phyloP scores from a whole-genome alignment of 2,888 invertebrate species.

The Cryptosula pallasiana region DNA sequence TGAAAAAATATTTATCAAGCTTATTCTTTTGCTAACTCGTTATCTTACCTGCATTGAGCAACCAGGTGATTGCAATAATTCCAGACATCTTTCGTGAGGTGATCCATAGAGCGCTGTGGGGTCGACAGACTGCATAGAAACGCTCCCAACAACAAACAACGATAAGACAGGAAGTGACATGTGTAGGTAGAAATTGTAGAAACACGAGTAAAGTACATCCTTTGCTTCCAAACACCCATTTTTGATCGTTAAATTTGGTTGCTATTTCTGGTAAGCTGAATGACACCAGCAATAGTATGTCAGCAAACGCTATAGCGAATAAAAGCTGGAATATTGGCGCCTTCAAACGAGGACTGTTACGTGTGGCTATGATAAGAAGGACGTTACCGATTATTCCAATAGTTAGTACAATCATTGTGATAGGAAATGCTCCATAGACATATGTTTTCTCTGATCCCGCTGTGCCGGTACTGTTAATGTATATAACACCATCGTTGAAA shows the following conservation, averaged over 20 bases:
- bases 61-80: conserved; percentile 19
- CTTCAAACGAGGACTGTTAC: conserved; percentile 19
- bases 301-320: conserved; percentile 13
- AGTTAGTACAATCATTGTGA: background rate
- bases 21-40: too few species aligned
- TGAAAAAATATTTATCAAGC: too few species aligned
- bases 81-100: conserved; percentile 23
- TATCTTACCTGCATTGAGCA: conserved; percentile 21
- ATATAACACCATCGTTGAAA: background rate
- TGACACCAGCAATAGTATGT: conserved; percentile 3
- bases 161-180: conserved; percentile 19
- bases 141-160: conserved; percentile 24
- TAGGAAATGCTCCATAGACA: background rate
- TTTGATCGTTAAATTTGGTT: background rate
- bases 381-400: conserved; percentile 11
- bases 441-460: background rate
- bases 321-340: conserved; percentile 24
- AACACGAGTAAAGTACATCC: conserved; percentile 17
- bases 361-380: conserved; percentile 11
- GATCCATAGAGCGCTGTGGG: conserved; percentile 16
- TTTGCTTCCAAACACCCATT: conserved; percentile 21
- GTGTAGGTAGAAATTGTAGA: conserved; percentile 12
- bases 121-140: conserved; percentile 24
- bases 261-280: conserved; percentile 13
- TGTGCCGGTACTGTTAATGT: background rate